These are phyloP conservation scores for Caenorhabditis sp. DNA, from an alignment of 2,888 invertebrate species.

Conservation along the genomic window DNA sequence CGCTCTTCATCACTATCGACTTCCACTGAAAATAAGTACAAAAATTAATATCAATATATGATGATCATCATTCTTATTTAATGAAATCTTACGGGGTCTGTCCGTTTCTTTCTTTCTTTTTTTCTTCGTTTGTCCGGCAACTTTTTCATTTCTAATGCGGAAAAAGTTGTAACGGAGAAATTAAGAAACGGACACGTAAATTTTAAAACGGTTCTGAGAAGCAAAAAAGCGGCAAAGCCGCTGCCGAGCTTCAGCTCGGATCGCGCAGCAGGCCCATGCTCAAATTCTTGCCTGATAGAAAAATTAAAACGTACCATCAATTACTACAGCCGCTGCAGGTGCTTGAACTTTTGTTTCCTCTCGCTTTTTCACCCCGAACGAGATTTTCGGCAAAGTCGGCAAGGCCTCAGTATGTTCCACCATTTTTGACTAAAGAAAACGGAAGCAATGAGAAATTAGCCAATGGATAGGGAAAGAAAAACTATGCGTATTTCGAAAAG, in stretches of 20 bases:
- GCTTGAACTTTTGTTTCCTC: slow-evolving; percentile 50
- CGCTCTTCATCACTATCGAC: slow-evolving; percentile 66
- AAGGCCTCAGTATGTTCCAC: slow-evolving; percentile 16
- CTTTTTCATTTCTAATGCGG: too few relatives aligned
- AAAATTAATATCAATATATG: too few relatives aligned
- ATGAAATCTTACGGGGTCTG: too few relatives aligned
- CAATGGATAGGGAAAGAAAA: not conserved
- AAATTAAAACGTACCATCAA: slow-evolving; percentile 38
- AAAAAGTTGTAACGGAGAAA: too few relatives aligned
- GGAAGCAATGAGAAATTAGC: not conserved
- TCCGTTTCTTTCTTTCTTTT: not conserved
- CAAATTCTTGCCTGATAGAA: too few relatives aligned
- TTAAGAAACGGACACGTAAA: too few relatives aligned
- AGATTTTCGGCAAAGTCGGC: slow-evolving; percentile 54
- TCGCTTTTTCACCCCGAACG: slow-evolving; percentile 67
- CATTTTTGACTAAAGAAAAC: slow-evolving; percentile 17
- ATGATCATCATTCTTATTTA: too few relatives aligned
- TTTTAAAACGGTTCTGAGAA: too few relatives aligned
- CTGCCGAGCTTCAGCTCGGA: too few relatives aligned
- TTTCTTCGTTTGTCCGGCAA: too few relatives aligned
- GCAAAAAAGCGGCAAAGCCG: too few relatives aligned
- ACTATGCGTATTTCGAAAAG: not conserved
- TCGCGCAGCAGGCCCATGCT: too few relatives aligned
- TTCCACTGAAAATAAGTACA: slow-evolving; percentile 52
- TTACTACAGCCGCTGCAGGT: slow-evolving; percentile 32